Conservation (phyloP, 2,113 vertebrate species). For the Willisornis vidua region DNA sequence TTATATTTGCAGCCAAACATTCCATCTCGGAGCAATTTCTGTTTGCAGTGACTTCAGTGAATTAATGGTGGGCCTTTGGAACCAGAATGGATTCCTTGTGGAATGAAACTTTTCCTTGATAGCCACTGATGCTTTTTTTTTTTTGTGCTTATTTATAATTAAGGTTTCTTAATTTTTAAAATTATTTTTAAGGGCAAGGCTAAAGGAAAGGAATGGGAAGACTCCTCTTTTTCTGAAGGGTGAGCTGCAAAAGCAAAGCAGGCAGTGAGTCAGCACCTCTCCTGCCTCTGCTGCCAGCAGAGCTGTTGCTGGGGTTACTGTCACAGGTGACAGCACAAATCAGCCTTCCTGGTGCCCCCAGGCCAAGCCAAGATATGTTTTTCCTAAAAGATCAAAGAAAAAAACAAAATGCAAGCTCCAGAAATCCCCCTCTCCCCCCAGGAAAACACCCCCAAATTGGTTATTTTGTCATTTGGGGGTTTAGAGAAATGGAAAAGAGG, state of each 20-base stretch:
- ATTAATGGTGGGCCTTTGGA: neutral
- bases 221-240: neutral
- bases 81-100: fast-evolving
- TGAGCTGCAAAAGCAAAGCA: neutral
- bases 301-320: constrained; percentile 67
- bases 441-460: fast-evolving
- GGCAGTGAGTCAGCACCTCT: constrained; percentile 67
- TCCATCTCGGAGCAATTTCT: neutral
- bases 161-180: neutral
- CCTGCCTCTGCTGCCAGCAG: constrained; percentile 9
- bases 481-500: neutral
- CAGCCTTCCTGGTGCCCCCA: neutral
- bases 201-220: neutral
- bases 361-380: neutral
- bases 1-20: neutral
- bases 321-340: constrained; percentile 38
- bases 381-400: neutral
- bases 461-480: neutral
- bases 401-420: neutral
- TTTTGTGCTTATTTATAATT: neutral
- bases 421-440: neutral
- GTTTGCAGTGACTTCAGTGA: neutral
- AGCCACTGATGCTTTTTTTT: neutral
- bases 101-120: neutral
- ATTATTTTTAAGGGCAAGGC: neutral